Conservation (phyloP, 23 tunicate species). For the Styela clava region DNA sequence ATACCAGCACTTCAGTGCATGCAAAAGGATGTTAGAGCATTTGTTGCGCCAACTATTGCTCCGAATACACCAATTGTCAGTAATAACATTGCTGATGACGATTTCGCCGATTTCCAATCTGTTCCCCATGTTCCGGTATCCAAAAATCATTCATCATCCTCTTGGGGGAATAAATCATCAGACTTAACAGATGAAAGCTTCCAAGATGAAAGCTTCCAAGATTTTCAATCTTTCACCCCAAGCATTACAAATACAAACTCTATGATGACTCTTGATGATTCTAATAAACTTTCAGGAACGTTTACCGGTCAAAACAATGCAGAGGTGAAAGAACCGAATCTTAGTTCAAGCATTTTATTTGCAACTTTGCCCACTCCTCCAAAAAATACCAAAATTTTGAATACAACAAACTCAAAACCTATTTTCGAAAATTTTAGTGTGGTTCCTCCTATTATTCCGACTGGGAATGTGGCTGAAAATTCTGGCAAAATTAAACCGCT, state of each 20-base stretch:
- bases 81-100: constrained; percentile 19
- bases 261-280: neutral
- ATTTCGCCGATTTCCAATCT: constrained; percentile 52
- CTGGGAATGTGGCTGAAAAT: neutral
- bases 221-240: no score
- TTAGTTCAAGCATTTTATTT: neutral
- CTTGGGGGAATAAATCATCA: neutral
- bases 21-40: neutral
- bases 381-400: no score
- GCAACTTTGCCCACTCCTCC: no score
- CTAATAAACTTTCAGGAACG: neutral
- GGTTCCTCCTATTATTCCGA: neutral
- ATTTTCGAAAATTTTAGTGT: neutral
- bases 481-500: neutral
- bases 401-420: neutral
- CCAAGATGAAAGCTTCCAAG: no score
- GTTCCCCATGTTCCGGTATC: neutral
- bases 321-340: neutral
- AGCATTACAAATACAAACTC: neutral
- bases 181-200: neutral
- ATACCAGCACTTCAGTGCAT: constrained; percentile 3
- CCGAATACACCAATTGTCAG: neutral
- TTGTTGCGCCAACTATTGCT: neutral
- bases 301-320: neutral
- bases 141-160: neutral